These are phyloP conservation scores for Frieseomelitta varia DNA, from an alignment of 1,140 invertebrate species.

Conservation along the genomic window DNA sequence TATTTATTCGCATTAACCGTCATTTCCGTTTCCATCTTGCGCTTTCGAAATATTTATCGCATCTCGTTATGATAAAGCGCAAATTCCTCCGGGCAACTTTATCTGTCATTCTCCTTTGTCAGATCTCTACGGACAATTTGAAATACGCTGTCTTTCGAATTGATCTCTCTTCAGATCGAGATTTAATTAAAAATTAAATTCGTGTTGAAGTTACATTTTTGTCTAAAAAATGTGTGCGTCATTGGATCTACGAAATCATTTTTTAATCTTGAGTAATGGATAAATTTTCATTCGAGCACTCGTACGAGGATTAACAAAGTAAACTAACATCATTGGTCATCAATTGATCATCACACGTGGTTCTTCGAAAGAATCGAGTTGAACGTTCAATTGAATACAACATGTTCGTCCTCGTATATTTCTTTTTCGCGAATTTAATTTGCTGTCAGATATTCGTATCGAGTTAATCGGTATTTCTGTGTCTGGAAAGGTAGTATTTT, in stretches of 20 bases:
- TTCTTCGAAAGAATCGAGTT: not conserved
- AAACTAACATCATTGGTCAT: not conserved
- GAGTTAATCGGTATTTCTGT: not conserved
- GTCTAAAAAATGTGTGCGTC: no score
- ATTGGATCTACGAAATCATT: no score
- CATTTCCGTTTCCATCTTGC: constrained; percentile 61
- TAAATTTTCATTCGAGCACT: no score
- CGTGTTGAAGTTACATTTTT: no score
- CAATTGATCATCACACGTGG: not conserved
- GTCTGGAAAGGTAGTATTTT: not conserved
- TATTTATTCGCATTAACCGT: constrained; percentile 73
- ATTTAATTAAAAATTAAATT: no score
- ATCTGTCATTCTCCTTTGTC: not conserved
- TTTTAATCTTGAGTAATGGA: no score
- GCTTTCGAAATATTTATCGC: constrained; percentile 54
- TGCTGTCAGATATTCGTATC: not conserved
- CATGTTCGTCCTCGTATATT: no score
- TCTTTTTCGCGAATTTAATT: not conserved
- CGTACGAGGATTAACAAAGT: no score
- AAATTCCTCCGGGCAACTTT: constrained; percentile 15
- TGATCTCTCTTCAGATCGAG: not conserved
- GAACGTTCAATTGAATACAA: not conserved
- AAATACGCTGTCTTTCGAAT: not conserved
- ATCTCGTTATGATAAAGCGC: constrained; percentile 34
- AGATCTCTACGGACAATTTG: not conserved